phyloP scores from a whole-genome alignment of 1,140 invertebrate species.

The Galleria mellonella region DNA sequence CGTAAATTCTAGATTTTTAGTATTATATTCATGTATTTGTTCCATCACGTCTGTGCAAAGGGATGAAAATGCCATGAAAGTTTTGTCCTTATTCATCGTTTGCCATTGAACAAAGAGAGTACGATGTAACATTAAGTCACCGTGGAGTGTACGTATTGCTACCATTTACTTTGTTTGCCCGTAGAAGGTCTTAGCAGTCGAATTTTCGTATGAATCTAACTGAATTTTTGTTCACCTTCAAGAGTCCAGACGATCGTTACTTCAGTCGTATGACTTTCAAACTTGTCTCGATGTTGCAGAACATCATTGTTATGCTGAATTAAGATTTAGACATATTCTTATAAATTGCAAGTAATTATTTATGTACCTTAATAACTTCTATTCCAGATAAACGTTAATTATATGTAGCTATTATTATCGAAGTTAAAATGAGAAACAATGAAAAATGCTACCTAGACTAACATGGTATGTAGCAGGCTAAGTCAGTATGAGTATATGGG shows the following conservation, averaged over 20 bases:
- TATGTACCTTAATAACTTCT: no score
- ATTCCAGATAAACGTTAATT: no score
- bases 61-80: constrained; percentile 67
- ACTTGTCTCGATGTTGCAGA: constrained; percentile 21
- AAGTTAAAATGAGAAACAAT: no score
- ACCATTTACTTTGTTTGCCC: constrained; percentile 41
- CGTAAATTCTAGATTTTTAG: constrained; percentile 46
- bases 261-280: constrained; percentile 29
- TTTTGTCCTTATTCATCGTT: constrained; percentile 45
- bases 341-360: neutral
- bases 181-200: constrained; percentile 27
- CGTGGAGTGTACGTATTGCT: constrained; percentile 29
- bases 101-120: constrained; percentile 37
- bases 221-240: constrained; percentile 45
- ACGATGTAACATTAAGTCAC: constrained; percentile 46
- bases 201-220: constrained; percentile 35
- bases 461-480: no score
- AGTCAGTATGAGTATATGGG: no score
- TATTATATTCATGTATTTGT: constrained; percentile 70
- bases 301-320: constrained; percentile 9
- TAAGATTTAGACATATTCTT: neutral
- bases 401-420: no score
- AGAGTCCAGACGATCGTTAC: constrained; percentile 36
- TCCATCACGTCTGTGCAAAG: constrained; percentile 56
- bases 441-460: no score